Base-by-base conservation (phyloP, 2,113 vertebrate genomes). In the Uria aalge region DNA sequence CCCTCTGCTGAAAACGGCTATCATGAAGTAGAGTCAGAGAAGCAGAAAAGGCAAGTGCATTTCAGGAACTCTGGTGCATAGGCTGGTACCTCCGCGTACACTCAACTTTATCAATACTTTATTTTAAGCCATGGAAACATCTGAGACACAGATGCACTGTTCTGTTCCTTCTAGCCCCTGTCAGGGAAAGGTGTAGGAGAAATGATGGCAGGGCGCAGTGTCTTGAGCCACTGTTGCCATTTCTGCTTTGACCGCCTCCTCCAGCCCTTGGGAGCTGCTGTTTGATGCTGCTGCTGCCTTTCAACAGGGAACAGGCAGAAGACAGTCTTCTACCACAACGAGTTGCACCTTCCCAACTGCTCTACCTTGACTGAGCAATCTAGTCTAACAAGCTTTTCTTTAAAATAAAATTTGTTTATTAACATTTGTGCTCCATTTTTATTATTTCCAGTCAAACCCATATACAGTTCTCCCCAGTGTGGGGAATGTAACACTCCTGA, bases 291-390 rank as follows among this genome's bases (percentile, higher is more conserved):
- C 38, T 8, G 45, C 18, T 18, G 40, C 40, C 27, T 76, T 60
- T 73, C 4, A 3, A 56, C 0, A 0, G 16, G 40, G n/a, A 68
- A 76, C 10, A 68, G 23, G 40, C 29, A 79, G 32, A 52, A 83
- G 38, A 77, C 2, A 50, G 36, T 43, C 36, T 14, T 32, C 14
- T 40, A 80, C 29, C 48, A 52, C 24, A 86, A 50, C 9, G 73
- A 22, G 15, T 12, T 8, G 0, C 2, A 1, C 36, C n/a, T 27
- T 74, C 41, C 45, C 0, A 0, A 8, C 16, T 23, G 7, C 50
- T 74, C 41, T 45, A 16, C 36, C n/a, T 30, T 62, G 34, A 92
- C 7, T 16, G 7, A 81, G 8, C 3, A 13, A 48, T 7, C 40
- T 16, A 52, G 43, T 30, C n/a, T 26, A 89, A 91, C 2, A 1